phyloP scores from a whole-genome alignment of 2,797 vertebrate species.

The Amphiprion clarkii region DNA sequence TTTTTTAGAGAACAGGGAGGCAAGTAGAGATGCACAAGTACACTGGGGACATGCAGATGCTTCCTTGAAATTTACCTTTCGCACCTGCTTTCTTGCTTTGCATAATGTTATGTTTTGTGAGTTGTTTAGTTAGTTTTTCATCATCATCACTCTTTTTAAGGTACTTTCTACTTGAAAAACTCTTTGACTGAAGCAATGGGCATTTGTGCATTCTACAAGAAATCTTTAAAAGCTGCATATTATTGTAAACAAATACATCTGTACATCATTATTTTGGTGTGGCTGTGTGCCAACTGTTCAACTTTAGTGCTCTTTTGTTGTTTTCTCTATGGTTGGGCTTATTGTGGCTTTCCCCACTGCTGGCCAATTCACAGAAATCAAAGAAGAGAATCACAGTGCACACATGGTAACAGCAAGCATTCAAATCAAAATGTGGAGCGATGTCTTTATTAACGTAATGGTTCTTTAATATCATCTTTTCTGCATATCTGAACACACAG shows the following conservation, averaged over 20 bases:
- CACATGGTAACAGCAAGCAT: background rate
- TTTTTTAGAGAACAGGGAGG: background rate
- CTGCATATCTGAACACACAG: background rate
- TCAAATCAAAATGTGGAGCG: constrained; percentile 1
- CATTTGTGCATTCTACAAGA: background rate
- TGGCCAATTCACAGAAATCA: background rate
- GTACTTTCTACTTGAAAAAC: no score
- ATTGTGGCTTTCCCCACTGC: background rate
- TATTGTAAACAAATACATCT: constrained; percentile 1
- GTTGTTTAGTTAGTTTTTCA: background rate
- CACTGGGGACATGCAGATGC: background rate
- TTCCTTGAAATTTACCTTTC: background rate
- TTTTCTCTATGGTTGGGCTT: constrained; percentile 13
- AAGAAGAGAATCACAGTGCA: background rate
- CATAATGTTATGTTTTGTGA: background rate
- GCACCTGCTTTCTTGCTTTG: background rate
- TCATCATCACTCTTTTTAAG: background rate
- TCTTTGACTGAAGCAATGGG: no score
- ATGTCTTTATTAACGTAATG: background rate
- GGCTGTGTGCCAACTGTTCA: constrained; percentile 15
- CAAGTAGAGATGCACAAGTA: background rate
- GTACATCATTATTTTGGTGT: background rate
- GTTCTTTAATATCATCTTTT: background rate
- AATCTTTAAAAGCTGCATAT: background rate
- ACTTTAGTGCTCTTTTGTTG: constrained; percentile 7